Evolutionary conservation across 2,797 vertebrate species (phyloP).

Genomic region (Enteromius trimaculatus): DNA sequence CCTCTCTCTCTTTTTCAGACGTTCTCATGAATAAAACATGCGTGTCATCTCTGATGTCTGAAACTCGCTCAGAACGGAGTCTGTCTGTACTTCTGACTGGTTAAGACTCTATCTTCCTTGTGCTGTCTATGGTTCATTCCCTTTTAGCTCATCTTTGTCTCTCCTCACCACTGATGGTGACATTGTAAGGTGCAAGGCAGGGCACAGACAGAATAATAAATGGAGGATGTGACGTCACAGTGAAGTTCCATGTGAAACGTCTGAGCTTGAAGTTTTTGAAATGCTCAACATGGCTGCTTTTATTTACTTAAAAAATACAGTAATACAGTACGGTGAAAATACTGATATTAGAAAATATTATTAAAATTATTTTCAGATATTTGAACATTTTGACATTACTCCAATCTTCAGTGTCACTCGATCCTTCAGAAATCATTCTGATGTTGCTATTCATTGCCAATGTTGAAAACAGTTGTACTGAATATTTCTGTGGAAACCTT

Average conservation of each 20-base stretch:
- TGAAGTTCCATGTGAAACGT: not conserved
- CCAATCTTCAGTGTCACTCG: not conserved
- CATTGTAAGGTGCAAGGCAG: constrained; percentile 9
- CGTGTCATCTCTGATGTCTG: constrained; percentile 56
- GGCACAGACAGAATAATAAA: constrained; percentile 9
- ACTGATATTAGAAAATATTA: not conserved
- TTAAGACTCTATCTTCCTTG: constrained; percentile 20
- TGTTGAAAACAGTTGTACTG: not conserved
- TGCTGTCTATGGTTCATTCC: constrained; percentile 11
- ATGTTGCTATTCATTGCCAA: not conserved
- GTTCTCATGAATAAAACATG: constrained; percentile 54
- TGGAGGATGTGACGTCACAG: not conserved
- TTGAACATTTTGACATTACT: not conserved
- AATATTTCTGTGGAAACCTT: not conserved
- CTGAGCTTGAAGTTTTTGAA: not conserved
- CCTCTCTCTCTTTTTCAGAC: constrained; percentile 36
- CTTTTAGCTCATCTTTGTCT: constrained; percentile 26
- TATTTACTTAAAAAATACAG: not conserved
- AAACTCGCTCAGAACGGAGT: constrained; percentile 17
- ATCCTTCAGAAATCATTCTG: not conserved
- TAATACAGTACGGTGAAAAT: not conserved
- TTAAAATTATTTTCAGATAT: not conserved
- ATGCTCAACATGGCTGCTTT: not conserved
- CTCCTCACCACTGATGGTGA: not conserved
- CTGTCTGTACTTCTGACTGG: constrained; percentile 22